Evolutionary conservation across 2,888 invertebrate species (phyloP).

Genomic region (Oscheius sp.): DNA sequence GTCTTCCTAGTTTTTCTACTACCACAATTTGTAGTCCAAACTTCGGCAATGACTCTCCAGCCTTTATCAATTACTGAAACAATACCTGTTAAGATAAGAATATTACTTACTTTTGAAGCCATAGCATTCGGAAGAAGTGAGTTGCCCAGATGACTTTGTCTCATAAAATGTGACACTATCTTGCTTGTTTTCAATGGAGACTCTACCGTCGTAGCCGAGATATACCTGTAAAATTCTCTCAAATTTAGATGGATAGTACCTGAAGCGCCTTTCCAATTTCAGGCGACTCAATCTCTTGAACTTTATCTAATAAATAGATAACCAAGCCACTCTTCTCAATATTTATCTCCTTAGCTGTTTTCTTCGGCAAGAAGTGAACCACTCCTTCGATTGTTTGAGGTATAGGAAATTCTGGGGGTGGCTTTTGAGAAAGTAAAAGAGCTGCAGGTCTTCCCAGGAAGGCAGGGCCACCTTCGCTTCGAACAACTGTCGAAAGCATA

Average conservation of each 20-base stretch:
- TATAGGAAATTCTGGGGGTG: conserved; percentile 47
- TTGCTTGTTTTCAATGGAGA: conserved; percentile 57
- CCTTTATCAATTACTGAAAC: conserved; percentile 49
- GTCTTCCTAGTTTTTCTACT: conserved; percentile 17
- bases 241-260: conserved; percentile 22
- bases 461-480: conserved; percentile 52
- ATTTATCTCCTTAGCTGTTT: conserved; percentile 32
- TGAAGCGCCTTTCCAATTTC: conserved; percentile 47
- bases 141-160: conserved; percentile 46
- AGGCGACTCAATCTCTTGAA: conserved; percentile 53
- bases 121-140: conserved; percentile 45
- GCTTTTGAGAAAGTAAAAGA: conserved; percentile 45
- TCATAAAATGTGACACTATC: conserved; percentile 41
- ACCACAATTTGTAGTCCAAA: conserved; percentile 45
- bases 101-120: conserved; percentile 44
- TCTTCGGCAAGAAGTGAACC: conserved; percentile 53
- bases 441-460: conserved; percentile 54
- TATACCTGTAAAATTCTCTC: conserved; percentile 39
- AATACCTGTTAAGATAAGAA: background rate
- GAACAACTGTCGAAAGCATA: conserved; percentile 51
- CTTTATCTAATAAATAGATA: conserved; percentile 50
- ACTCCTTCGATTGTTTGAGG: conserved; percentile 48
- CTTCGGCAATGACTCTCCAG: conserved; percentile 45
- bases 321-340: conserved; percentile 52
- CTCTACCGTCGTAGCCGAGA: conserved; percentile 64